Conservation (phyloP, 2,113 vertebrate species). For the Atrichornis clamosus region DNA sequence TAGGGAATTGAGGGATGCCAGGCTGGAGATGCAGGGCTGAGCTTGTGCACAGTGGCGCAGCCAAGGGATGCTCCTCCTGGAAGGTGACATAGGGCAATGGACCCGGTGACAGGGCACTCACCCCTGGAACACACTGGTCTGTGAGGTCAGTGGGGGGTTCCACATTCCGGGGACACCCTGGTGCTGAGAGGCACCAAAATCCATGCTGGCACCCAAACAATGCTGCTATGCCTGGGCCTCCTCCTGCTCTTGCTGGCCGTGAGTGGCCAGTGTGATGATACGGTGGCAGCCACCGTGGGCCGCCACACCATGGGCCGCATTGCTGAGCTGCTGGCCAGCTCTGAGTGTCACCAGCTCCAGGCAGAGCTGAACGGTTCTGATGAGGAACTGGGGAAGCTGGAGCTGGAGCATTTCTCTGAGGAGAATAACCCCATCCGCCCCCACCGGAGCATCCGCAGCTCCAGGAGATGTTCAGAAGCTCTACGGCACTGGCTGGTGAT, state of each 20-base stretch:
- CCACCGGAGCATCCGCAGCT: rapidly evolving
- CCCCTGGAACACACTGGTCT: rapidly evolving
- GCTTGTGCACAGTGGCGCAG: neutral
- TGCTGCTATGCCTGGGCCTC: neutral
- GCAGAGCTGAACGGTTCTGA: neutral
- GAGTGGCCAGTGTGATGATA: rapidly evolving
- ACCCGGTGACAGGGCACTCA: rapidly evolving
- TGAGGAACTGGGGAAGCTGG: neutral
- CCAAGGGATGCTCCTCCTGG: neutral
- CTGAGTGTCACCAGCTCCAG: slow-evolving; percentile 67
- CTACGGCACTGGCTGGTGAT: slow-evolving; percentile 52
- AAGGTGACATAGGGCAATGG: rapidly evolving
- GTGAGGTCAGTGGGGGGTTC: neutral
- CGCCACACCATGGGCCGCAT: slow-evolving; percentile 64
- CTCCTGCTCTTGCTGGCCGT: neutral
- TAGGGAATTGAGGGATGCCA: neutral
- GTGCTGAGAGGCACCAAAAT: rapidly evolving
- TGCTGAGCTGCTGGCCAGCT: slow-evolving; percentile 41
- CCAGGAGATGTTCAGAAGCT: neutral
- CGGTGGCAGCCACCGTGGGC: slow-evolving; percentile 47
- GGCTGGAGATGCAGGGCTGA: no score
- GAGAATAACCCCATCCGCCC: neutral
- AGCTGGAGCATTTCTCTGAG: neutral
- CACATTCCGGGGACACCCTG: rapidly evolving
- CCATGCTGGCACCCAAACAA: rapidly evolving